phyloP scores from a whole-genome alignment of 2,888 invertebrate species.

The Physocephala rufipes region DNA sequence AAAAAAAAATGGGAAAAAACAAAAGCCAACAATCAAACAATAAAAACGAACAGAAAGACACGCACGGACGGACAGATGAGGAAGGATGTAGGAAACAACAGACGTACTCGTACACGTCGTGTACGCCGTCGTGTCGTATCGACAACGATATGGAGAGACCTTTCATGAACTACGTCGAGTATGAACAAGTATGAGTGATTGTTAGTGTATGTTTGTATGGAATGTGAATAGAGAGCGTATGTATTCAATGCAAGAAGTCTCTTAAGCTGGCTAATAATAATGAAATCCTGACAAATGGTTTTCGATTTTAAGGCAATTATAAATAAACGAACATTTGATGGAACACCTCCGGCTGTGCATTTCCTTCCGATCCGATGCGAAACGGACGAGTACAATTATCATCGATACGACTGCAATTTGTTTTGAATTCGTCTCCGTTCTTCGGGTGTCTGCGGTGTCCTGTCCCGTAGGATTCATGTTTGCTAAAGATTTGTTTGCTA shows the following conservation, averaged over 20 bases:
- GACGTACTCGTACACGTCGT: too few species aligned
- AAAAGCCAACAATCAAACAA: conserved; percentile 24
- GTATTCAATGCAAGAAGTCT: background rate
- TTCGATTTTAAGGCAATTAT: conserved; percentile 30
- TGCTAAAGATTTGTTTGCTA: conserved; percentile 6
- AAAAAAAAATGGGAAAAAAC: conserved; percentile 39
- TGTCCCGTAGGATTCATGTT: background rate
- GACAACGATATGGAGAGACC: too few species aligned
- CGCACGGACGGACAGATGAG: conserved; percentile 5
- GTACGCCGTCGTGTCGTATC: too few species aligned
- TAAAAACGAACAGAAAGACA: too few species aligned
- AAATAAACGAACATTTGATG: conserved; percentile 9
- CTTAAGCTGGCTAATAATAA: conserved; percentile 36
- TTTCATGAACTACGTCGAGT: too few species aligned
- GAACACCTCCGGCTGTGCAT: conserved; percentile 11
- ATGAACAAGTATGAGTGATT: background rate
- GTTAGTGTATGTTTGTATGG: too few species aligned
- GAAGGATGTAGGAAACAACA: conserved; percentile 7
- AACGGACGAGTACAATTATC: conserved; percentile 6
- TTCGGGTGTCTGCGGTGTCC: background rate
- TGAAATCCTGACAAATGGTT: conserved; percentile 36
- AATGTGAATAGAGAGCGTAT: background rate
- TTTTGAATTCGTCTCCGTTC: conserved; percentile 23
- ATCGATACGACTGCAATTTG: conserved; percentile 29
- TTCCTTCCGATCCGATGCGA: conserved; percentile 22